Base-by-base conservation (phyloP, 2,113 vertebrate species). In the Megatriorchis doriae region DNA sequence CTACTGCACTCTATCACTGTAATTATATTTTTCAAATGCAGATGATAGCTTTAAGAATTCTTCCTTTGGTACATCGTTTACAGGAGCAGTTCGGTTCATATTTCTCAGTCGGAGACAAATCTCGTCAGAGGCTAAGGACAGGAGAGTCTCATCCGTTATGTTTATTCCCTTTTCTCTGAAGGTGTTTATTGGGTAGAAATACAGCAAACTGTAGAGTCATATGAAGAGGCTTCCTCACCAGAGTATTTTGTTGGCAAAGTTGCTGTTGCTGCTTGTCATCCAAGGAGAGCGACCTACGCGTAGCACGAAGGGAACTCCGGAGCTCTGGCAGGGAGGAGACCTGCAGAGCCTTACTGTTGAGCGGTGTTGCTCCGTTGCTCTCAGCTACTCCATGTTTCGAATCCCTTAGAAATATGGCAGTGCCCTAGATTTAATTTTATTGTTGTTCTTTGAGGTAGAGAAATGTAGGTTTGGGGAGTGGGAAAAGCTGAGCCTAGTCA, bases 11-110 rank as follows among this genome's bases (percentile, higher is more conserved):
- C 56, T 87, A 73, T 86, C 74, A 68, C 62, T 65, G 10, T 93
- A 67, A 78, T 90, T 95, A 78, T 73, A 86, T 88, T 96, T 93
- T 92, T 96, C 88, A 92, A 93, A 96, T 88, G 86, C 88, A 94
- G 88, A 95, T 77, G 22, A 78, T 88, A 81, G 47, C 52, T 92
- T 92, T 83, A 95, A 83, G 83, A 88, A 67, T 80, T 88, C 75
- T 84, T 94, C 52, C 63, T 88, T 77, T 81, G n/a, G 34, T 81
- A 26, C 13, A 2, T 83, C 1, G 0, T 86, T 93, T 88, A 66
- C 42, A 43, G 75, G 26, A 92, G 47, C 56, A 43, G 38, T 82
- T 85, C 4, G 0, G 40, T 70, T 96, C 2, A 0, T 56, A 11
- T 93, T 88, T 93, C 56, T 85, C 38, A 55, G 48, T 48, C 13